phyloP scores from a whole-genome alignment of 1,140 invertebrate genomes.

The Cotesia glomerata region DNA sequence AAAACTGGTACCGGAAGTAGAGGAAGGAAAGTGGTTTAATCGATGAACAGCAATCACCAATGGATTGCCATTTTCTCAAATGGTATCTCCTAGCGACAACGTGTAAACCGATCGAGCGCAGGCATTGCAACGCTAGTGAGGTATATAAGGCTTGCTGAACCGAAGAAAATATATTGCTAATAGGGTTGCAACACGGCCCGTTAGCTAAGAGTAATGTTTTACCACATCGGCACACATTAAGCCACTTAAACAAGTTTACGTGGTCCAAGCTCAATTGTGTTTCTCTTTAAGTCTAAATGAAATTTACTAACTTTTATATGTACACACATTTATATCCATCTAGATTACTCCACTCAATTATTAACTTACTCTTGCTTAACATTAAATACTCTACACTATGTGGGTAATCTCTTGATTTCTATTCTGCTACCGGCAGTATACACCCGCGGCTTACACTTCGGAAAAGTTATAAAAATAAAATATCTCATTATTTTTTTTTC shows the following conservation, averaged over 20 bases:
- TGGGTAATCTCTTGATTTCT: no score
- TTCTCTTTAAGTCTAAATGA: background rate
- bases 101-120: conserved; percentile 43
- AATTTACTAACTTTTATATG: conserved; percentile 16
- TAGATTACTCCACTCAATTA: background rate
- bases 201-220: conserved; percentile 52
- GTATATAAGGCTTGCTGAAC: conserved; percentile 39
- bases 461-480: no score
- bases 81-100: conserved; percentile 42
- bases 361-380: no score
- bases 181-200: conserved; percentile 51
- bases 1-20: background rate
- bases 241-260: conserved; percentile 45
- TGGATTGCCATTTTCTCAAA: conserved; percentile 7
- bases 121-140: conserved; percentile 20
- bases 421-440: no score
- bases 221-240: conserved; percentile 48
- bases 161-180: conserved; percentile 56
- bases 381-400: no score
- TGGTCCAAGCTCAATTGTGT: conserved; percentile 1
- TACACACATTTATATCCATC: background rate
- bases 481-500: no score
- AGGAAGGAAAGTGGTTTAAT: conserved; percentile 5
- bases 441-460: no score
- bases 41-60: conserved; percentile 25